Conservation (phyloP, 2,888 invertebrate species). For the Saturnia japonica region DNA sequence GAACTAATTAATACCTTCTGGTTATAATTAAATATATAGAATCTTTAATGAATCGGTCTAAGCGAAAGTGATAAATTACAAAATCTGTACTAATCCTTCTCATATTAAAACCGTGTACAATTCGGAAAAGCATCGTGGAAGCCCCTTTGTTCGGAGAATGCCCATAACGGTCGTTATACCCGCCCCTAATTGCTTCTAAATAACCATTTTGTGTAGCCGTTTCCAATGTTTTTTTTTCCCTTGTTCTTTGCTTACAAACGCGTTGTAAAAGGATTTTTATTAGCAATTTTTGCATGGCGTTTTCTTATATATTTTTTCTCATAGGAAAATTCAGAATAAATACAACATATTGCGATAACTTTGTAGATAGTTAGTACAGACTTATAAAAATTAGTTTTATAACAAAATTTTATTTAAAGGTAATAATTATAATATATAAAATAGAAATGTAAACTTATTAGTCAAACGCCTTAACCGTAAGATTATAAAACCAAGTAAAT, state of each 20-base stretch:
- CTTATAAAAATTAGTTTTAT: too few relatives aligned
- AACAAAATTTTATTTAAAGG: too few relatives aligned
- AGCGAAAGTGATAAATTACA: neutral
- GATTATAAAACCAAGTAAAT: too few relatives aligned
- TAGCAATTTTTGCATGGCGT: neutral
- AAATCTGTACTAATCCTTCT: slow-evolving; percentile 8
- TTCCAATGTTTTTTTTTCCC: slow-evolving; percentile 10
- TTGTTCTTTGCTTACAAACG: slow-evolving; percentile 6
- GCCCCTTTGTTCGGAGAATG: slow-evolving; percentile 12
- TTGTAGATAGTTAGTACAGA: too few relatives aligned
- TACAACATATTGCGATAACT: too few relatives aligned
- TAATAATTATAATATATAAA: too few relatives aligned
- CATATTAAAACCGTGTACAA: slow-evolving; percentile 9
- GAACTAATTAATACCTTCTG: too few relatives aligned
- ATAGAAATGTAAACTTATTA: too few relatives aligned
- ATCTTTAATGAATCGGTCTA: neutral
- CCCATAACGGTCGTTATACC: slow-evolving; percentile 13
- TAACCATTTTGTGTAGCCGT: slow-evolving; percentile 10
- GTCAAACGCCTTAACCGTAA: too few relatives aligned
- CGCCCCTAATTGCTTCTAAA: slow-evolving; percentile 16
- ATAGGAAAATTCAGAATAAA: too few relatives aligned
- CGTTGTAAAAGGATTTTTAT: slow-evolving; percentile 8
- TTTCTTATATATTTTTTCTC: neutral
- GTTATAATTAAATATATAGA: neutral
- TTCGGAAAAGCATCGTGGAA: slow-evolving; percentile 3